Percentiles rank a stretch among this genome's conserved stretches.
Evolutionary conservation across 23 tunicate genomes (phyloP).

Genomic region (Botrylloides violaceus): DNA sequence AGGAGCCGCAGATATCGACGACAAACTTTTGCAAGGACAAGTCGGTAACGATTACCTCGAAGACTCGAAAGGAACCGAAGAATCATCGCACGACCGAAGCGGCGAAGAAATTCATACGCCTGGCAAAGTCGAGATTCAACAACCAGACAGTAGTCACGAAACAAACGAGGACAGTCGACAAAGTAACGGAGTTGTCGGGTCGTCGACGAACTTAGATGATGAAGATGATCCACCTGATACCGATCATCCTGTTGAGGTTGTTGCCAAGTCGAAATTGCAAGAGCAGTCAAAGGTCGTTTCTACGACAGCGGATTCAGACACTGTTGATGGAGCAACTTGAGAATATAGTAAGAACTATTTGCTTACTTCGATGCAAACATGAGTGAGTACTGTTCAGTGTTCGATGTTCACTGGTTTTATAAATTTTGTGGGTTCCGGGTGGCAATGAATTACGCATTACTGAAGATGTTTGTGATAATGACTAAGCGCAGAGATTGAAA

Average conservation of each 20-base stretch:
- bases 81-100: too few relatives aligned
- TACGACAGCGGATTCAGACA: background rate
- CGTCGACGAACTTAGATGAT: constrained; percentile 10
- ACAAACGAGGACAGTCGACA: constrained; percentile 27
- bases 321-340: background rate
- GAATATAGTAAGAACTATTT: too few relatives aligned
- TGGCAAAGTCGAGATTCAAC: background rate
- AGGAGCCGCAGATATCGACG: background rate
- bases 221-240: background rate
- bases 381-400: too few relatives aligned
- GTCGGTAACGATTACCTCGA: background rate
- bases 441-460: too few relatives aligned
- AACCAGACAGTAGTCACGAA: constrained; percentile 3
- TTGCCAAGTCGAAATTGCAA: constrained; percentile 9
- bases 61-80: constrained; percentile 1
- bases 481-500: too few relatives aligned
- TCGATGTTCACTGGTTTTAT: too few relatives aligned
- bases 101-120: background rate
- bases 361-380: too few relatives aligned
- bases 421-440: too few relatives aligned
- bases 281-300: constrained; percentile 29
- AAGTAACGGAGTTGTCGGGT: constrained; percentile 25
- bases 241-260: background rate
- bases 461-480: too few relatives aligned
- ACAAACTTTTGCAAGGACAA: constrained; percentile 17